phyloP scores from a whole-genome alignment of 2,113 vertebrate species.

The Vidua macroura region DNA sequence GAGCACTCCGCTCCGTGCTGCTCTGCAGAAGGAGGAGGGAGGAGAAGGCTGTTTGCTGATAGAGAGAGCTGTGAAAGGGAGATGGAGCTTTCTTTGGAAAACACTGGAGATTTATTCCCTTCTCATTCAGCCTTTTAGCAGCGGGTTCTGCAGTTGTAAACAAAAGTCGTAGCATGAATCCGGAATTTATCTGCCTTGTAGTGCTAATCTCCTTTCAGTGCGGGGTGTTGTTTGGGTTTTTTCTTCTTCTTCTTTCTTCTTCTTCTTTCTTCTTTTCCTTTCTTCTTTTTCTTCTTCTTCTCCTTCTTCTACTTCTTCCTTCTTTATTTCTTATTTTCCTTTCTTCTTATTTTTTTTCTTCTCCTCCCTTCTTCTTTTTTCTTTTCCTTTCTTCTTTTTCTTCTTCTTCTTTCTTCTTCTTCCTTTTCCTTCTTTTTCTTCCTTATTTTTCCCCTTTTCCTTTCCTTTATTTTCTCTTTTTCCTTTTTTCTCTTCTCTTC shows the following conservation, averaged over 20 bases:
- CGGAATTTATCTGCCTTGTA: neutral
- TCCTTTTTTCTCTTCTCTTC: no score
- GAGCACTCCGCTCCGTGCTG: neutral
- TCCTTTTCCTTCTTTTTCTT: no score
- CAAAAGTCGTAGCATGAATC: neutral
- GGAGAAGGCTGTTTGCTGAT: neutral
- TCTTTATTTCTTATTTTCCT: no score
- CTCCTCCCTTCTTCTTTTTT: no score
- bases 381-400: no score
- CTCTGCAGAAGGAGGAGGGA: neutral
- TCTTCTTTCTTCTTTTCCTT: no score
- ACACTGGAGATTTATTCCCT: neutral
- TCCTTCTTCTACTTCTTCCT: no score
- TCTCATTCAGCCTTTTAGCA: neutral
- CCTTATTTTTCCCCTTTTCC: neutral
- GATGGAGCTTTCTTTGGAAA: neutral
- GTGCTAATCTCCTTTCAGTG: neutral
- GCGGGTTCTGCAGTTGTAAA: neutral
- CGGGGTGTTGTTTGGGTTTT: neutral
- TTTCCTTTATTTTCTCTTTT: no score
- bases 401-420: no score
- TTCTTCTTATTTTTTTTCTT: no score
- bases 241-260: no score
- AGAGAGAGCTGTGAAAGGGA: neutral
- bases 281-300: no score